phyloP scores from a whole-genome alignment of 2,888 invertebrate species.

The Drosophila demipolita region DNA sequence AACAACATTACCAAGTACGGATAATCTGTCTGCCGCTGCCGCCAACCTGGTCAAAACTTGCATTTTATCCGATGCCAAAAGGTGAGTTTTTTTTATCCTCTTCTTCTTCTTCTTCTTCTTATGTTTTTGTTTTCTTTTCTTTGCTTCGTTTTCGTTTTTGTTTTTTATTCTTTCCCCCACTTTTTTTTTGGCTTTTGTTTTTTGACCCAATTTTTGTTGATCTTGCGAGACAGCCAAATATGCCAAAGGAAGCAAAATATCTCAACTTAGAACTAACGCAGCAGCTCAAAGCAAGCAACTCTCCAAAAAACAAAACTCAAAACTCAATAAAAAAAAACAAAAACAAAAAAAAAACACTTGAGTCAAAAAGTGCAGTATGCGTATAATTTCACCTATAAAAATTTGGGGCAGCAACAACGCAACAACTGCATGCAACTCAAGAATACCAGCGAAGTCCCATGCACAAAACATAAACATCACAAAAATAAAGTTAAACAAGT shows the following conservation, averaged over 20 bases:
- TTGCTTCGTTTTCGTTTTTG: slow-evolving; percentile 17
- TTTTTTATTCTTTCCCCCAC: background rate
- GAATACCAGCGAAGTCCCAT: slow-evolving; percentile 51
- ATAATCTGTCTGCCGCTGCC: slow-evolving; percentile 70
- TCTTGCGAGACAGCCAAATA: slow-evolving; percentile 12
- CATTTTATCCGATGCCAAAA: slow-evolving; percentile 80
- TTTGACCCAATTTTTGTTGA: slow-evolving; percentile 37
- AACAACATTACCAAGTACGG: slow-evolving; percentile 76
- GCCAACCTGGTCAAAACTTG: slow-evolving; percentile 81
- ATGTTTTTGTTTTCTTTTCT: slow-evolving; percentile 36
- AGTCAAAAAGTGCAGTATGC: slow-evolving; percentile 58
- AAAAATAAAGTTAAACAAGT: slow-evolving; percentile 33
- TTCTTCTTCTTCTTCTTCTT: background rate
- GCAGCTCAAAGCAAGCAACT: slow-evolving; percentile 34
- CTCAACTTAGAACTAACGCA: slow-evolving; percentile 42
- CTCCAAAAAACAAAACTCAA: background rate
- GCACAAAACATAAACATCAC: slow-evolving; percentile 26
- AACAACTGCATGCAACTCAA: slow-evolving; percentile 41
- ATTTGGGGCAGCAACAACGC: slow-evolving; percentile 58
- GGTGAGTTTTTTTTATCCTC: slow-evolving; percentile 65
- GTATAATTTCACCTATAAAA: slow-evolving; percentile 62
- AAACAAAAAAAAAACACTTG: slow-evolving; percentile 25
- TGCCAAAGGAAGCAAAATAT: background rate
- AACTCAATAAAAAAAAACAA: background rate
- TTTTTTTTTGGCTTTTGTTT: slow-evolving; percentile 15